phyloP scores from a whole-genome alignment of 2,113 vertebrate species.

The Noctilio leporinus region DNA sequence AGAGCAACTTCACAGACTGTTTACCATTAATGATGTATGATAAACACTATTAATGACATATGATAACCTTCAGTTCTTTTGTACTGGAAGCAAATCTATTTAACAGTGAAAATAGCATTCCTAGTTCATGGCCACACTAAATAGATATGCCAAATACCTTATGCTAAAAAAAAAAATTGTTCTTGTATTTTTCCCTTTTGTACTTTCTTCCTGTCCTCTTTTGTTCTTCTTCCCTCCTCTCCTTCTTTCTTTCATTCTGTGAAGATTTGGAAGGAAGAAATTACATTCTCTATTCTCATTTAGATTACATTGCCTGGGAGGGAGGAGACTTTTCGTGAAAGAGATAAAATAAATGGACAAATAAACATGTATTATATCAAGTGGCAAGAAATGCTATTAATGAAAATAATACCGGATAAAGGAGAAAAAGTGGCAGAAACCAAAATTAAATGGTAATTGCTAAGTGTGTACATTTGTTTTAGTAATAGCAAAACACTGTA shows the following conservation, averaged over 20 bases:
- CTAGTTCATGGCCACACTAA: background rate
- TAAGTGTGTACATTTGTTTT: background rate
- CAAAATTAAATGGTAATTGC: background rate
- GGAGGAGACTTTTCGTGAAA: background rate
- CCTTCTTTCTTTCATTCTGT: background rate
- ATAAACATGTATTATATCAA: background rate
- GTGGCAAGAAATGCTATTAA: background rate
- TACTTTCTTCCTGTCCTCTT: rapidly evolving
- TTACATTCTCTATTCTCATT: background rate
- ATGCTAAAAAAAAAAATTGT: background rate
- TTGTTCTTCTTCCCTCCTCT: rapidly evolving
- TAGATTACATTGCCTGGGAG: background rate
- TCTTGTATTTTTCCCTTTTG: background rate
- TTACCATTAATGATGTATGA: background rate
- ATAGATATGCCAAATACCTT: background rate
- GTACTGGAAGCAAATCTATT: background rate
- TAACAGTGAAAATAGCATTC: background rate
- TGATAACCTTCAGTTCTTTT: background rate
- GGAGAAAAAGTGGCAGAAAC: background rate
- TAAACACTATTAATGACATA: background rate
- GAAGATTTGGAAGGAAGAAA: background rate
- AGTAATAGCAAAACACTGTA: background rate
- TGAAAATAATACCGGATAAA: background rate
- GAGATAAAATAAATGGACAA: background rate
- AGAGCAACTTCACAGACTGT: background rate